Conservation (phyloP, 1,140 invertebrate genomes). For the Polyergus mexicanus region DNA sequence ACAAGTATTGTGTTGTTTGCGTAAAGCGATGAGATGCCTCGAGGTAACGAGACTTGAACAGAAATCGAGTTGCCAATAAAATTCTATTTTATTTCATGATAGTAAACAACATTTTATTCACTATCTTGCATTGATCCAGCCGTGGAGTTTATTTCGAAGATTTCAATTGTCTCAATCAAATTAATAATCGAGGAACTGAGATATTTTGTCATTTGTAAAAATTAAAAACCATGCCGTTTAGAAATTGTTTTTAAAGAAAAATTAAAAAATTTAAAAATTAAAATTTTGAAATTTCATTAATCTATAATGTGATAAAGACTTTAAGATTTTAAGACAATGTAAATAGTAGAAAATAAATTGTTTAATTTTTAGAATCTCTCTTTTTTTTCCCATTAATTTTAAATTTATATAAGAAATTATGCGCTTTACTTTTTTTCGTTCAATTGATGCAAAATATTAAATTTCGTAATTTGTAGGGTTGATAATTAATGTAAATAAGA, state of each 20-base stretch:
- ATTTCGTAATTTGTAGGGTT: background rate
- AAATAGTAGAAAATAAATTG: background rate
- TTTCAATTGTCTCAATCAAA: background rate
- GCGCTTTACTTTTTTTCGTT: background rate
- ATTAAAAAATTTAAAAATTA: background rate
- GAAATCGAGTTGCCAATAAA: constrained; percentile 72
- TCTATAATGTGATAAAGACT: background rate
- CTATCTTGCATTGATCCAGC: background rate
- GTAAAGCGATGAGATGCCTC: constrained; percentile 74
- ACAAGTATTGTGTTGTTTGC: constrained; percentile 77
- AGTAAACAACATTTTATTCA: constrained; percentile 42
- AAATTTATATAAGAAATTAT: background rate
- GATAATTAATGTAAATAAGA: constrained; percentile 11
- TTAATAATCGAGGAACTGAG: background rate
- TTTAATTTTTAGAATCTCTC: background rate
- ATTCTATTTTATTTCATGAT: constrained; percentile 63
- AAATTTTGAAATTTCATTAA: background rate
- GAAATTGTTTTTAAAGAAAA: background rate
- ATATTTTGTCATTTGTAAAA: background rate
- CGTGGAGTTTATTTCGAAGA: background rate
- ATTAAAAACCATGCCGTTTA: background rate
- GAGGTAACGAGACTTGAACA: constrained; percentile 72
- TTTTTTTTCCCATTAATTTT: background rate
- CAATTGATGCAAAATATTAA: background rate
- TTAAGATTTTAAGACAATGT: background rate